phyloP scores from a whole-genome alignment of 2,888 invertebrate species.

The Drosophila pseudotalamancana region DNA sequence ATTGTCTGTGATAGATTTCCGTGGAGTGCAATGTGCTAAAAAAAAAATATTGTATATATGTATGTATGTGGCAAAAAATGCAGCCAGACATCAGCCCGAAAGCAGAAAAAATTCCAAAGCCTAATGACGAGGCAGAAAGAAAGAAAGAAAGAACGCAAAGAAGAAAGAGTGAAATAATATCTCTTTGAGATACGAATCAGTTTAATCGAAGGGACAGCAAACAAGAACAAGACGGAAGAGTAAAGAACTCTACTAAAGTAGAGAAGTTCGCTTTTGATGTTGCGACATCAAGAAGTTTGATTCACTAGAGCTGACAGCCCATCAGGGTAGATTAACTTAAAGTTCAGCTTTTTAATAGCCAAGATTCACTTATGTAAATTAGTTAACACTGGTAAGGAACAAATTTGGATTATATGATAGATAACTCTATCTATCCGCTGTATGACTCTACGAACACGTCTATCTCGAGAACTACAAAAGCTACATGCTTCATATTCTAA shows the following conservation, averaged over 20 bases:
- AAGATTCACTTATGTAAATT: no score
- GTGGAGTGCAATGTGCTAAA: constrained; percentile 55
- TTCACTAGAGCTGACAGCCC: not conserved
- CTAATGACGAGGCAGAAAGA: constrained; percentile 48
- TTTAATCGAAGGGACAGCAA: constrained; percentile 15
- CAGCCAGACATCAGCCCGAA: constrained; percentile 46
- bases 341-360: no score
- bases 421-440: no score
- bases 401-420: no score
- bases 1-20: constrained; percentile 46
- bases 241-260: not conserved
- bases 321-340: not conserved
- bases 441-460: no score
- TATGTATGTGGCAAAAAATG: not conserved
- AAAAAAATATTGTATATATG: not conserved
- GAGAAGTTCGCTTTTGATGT: constrained; percentile 8
- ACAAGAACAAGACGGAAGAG: not conserved
- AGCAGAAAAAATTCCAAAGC: constrained; percentile 39
- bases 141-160: constrained; percentile 6
- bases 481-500: no score
- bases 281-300: not conserved
- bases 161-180: constrained; percentile 40
- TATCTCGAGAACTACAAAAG: no score
- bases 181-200: constrained; percentile 29
- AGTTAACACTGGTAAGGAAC: no score